Evolutionary conservation across 2,888 invertebrate genomes (phyloP), one percentile per base, ranked within the genome.

Genomic region (Spialia ferax): DNA sequence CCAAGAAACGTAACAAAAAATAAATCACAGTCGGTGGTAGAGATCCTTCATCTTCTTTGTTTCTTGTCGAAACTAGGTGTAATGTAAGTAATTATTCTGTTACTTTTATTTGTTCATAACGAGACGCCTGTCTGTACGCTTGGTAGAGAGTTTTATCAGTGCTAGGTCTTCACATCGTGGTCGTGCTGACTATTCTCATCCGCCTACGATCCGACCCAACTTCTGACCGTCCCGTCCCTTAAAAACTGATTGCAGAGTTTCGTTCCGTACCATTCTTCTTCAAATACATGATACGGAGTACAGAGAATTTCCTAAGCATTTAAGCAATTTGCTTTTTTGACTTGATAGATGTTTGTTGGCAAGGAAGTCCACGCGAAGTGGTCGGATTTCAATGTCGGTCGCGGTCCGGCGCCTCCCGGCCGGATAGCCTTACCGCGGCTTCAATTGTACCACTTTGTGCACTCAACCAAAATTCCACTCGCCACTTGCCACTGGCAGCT

Each of bases 361-460:
- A 59, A 65, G 65, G 57, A 65, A 65, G 59, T 57, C 29, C 23
- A 50, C 45, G 56, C 38, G 38, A 45, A 45, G 55, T 45, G 55
- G 73, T 74, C 74, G 75, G 69, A 73, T 75, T 76, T 73, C 70
- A 70, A 54, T 61, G 63, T 64, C 63, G 45, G 73, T 69, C 63
- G 52, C 72, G 72, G 64, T 68, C 61, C 63, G 68, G 48, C 61
- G 45, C 45, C 54, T 23, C 32, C 45, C 15, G 64, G 56, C 52
- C 68, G 52, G 68, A 59, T 60, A 68, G 68, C 38, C 63, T 68
- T 54, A 68, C 63, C 54, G 63, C 63, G 60, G 66, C 38, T 59
- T 60, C 54, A 52, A 45, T 26, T 26, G 54, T 20, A 29, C 64
- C 57, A 57, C 20, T 65, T 50, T 65, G 65, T 59, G 65, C 65